Conservation (phyloP, 37 sponge, comb jelly and placozoan species). For the Hormiphora californensis region DNA sequence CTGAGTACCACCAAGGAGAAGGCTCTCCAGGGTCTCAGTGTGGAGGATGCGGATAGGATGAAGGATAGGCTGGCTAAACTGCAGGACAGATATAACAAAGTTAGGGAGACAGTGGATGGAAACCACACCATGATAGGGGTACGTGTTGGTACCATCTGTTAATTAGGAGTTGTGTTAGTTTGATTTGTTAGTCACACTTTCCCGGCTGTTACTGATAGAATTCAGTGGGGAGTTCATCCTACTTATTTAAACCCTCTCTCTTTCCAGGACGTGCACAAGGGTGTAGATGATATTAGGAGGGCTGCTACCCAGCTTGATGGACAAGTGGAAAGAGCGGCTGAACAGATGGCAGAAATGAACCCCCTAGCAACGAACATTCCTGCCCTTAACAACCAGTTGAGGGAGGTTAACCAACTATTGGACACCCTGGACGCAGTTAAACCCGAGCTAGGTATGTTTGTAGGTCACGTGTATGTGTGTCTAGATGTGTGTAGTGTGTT, state of each 20-base stretch:
- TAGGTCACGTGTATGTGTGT: too few relatives aligned
- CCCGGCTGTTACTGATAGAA: too few relatives aligned
- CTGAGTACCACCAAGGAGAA: constrained; percentile 24
- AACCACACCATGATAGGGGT: too few relatives aligned
- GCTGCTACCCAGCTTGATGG: neutral
- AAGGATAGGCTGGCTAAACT: constrained; percentile 16
- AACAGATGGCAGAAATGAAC: constrained; percentile 4
- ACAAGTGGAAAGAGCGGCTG: neutral
- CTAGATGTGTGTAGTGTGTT: too few relatives aligned
- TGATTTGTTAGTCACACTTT: too few relatives aligned
- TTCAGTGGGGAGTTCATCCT: too few relatives aligned
- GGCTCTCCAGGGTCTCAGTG: constrained; percentile 10
- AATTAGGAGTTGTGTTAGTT: too few relatives aligned
- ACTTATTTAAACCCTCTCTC: neutral
- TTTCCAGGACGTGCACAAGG: constrained; percentile 47
- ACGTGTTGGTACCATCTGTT: too few relatives aligned
- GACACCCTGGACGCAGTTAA: constrained; percentile 21
- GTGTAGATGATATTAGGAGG: neutral
- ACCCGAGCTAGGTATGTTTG: constrained; percentile 32
- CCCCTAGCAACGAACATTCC: constrained; percentile 40
- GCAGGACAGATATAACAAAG: constrained; percentile 1
- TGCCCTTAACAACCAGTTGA: constrained; percentile 15
- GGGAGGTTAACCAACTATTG: neutral
- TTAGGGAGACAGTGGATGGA: too few relatives aligned
- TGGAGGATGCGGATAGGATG: constrained; percentile 43